Base-by-base conservation (phyloP, 2,888 invertebrate species). In the Syrphus vitripennis region DNA sequence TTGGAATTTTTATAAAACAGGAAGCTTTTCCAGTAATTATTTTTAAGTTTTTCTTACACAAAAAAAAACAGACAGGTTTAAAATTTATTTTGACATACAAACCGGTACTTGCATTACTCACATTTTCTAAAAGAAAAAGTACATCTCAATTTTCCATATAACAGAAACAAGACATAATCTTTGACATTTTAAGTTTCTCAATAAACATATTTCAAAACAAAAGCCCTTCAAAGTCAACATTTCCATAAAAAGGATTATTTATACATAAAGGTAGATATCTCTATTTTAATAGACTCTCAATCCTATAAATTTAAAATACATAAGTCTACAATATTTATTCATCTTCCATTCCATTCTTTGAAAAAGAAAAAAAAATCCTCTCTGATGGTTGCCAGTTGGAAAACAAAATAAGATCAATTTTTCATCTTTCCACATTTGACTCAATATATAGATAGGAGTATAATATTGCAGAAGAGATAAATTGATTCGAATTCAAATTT, bases 331-430 rank as follows among this genome's bases (percentile, higher is more conserved):
- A 40, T n/a, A n/a, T n/a, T n/a, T n/a, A n/a, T n/a, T n/a, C 34
- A 6, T 1, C 9, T 16, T 6, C 48, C 1, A 34, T 34, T 3
- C 34, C 34, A 12, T 10, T 0, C 34, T 6, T 6, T 5, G 3
- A 6, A 29, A 19, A 16, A 59, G 2, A 50, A 50, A 0, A 53
- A 7, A 55, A 29, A 29, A 55, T 26, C 14, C 53, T 16, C n/a
- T n/a, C 26, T n/a, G 5, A n/a, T 16, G 29, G 9, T 55, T 67
- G 29, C 48, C n/a, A 26, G 4, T 63, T 69, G 37, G 26, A 77
- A 53, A 61, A 42, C 29, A 48, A 83, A 74, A 79, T 83, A 74
- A 83, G 74, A 75, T 79, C 83, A 83, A 83, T 83, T 79, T 70
- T 70, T 57, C 63, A 83, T 70, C 48, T 57, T 29, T 21, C 26